Evolutionary conservation across 2,888 invertebrate species (phyloP), one percentile per base, ranked within the genome.

Genomic region (Homarus gammarus): DNA sequence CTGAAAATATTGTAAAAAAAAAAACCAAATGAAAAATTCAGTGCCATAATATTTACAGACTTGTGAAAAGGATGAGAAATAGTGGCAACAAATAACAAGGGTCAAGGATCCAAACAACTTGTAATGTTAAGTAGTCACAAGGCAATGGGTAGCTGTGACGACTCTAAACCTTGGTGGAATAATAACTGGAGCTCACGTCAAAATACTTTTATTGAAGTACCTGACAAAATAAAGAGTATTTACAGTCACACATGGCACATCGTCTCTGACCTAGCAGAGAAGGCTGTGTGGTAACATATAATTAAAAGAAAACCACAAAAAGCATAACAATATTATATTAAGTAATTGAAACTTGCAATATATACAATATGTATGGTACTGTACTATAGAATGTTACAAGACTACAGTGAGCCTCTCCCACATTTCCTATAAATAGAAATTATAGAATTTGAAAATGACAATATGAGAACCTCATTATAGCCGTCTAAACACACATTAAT

Each of bases 161-260:
- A n/a, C n/a, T n/a, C n/a, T n/a, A n/a, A n/a, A n/a, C n/a, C n/a
- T n/a, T 18, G 22, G 18, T 56, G 56, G 22, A 64, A 64, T 27
- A 3, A 64, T 64, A 8, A 3, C 8, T 64, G 64, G 8, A 64
- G 6, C 6, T 64, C 12, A 56, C 56, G 27, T 64, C 64, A 27
- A 6, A 27, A 64, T 64, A 64, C 64, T 64, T 64, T 64, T 27
- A 64, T 64, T 64, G 64, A 64, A 64, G 64, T 64, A 64, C 64
- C 27, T 27, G 64, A 64, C 64, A 64, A 27, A 8, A 64, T 27
- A 8, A 27, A n/a, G 31, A 64, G n/a, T 64, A 64, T 64, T 27
- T 27, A 27, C 64, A 64, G 64, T 27, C 64, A 64, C 64, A 64
- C 64, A 27, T 64, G 12, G 27, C 5, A 64, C 64, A 64, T 22